Percentiles rank a stretch among this genome's conserved stretches.
Evolutionary conservation across 2,888 invertebrate species (phyloP).

Genomic region (Crioceris asparagi): DNA sequence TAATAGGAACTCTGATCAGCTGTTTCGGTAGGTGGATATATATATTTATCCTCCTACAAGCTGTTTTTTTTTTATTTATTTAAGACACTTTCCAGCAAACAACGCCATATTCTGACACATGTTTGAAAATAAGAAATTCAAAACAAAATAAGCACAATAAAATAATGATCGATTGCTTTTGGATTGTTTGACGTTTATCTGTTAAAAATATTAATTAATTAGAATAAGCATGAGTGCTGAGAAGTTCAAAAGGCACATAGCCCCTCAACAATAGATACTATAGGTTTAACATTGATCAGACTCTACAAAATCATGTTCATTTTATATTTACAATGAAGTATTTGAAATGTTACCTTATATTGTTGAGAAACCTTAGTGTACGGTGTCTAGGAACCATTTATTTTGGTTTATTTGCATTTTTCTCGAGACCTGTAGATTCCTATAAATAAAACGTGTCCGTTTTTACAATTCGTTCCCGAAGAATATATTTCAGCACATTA

Average conservation of each 20-base stretch:
- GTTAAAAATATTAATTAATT: no score
- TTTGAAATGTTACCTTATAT: conserved; percentile 21
- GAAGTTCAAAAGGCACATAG: conserved; percentile 36
- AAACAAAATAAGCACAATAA: no score
- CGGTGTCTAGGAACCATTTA: conserved; percentile 39
- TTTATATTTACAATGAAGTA: conserved; percentile 3
- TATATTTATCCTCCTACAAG: conserved; percentile 10
- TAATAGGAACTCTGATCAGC: conserved; percentile 40
- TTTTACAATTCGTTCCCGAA: conserved; percentile 14
- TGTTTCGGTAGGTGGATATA: conserved; percentile 16
- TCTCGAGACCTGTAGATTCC: conserved; percentile 34
- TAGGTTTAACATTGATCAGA: conserved; percentile 16
- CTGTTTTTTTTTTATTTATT: conserved; percentile 8
- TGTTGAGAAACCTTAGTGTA: conserved; percentile 38
- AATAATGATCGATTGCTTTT: no score
- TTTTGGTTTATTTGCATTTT: conserved; percentile 37
- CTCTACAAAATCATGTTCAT: conserved; percentile 14
- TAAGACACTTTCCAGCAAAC: no score
- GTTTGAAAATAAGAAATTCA: no score
- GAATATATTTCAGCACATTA: conserved; percentile 22
- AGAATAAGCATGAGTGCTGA: no score
- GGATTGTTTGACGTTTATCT: no score
- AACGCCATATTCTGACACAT: no score
- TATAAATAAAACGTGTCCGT: conserved; percentile 19
- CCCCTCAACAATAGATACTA: conserved; percentile 38